phyloP scores from a whole-genome alignment of 1,140 invertebrate genomes.

The Brachionus plicatilis region DNA sequence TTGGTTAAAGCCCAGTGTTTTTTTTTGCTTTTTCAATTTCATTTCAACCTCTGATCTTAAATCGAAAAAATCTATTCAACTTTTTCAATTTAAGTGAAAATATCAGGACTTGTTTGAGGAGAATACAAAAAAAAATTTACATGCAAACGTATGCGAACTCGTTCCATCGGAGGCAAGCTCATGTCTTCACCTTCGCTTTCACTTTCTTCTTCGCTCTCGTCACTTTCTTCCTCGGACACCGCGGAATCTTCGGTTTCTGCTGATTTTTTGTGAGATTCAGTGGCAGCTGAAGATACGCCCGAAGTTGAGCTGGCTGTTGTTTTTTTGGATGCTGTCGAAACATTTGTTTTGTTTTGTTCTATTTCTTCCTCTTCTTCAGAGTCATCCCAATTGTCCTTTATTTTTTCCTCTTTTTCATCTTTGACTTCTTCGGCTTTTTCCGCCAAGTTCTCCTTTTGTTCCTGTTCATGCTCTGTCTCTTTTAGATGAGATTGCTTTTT shows the following conservation, averaged over 20 bases:
- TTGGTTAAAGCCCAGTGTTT: too few relatives aligned
- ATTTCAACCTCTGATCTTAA: too few relatives aligned
- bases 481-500: constrained; percentile 19
- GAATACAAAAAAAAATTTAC: neutral
- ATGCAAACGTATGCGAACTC: neutral
- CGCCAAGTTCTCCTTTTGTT: neutral
- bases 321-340: neutral
- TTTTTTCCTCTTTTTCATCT: constrained; percentile 42
- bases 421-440: neutral
- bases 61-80: neutral
- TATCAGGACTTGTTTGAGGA: too few relatives aligned
- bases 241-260: constrained; percentile 44
- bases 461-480: neutral
- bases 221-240: neutral
- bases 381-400: constrained; percentile 47
- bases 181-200: neutral
- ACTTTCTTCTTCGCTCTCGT: neutral
- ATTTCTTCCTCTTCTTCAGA: constrained; percentile 43
- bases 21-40: too few relatives aligned
- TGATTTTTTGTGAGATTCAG: constrained; percentile 35
- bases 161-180: neutral
- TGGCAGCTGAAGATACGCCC: constrained; percentile 44
- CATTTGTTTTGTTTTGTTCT: neutral
- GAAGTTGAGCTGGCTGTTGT: constrained; percentile 39
- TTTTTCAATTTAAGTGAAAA: neutral